Percentiles rank a stretch among this genome's conserved stretches.
Conservation (phyloP, 2,888 invertebrate genomes). For the Octonoba sinensis region DNA sequence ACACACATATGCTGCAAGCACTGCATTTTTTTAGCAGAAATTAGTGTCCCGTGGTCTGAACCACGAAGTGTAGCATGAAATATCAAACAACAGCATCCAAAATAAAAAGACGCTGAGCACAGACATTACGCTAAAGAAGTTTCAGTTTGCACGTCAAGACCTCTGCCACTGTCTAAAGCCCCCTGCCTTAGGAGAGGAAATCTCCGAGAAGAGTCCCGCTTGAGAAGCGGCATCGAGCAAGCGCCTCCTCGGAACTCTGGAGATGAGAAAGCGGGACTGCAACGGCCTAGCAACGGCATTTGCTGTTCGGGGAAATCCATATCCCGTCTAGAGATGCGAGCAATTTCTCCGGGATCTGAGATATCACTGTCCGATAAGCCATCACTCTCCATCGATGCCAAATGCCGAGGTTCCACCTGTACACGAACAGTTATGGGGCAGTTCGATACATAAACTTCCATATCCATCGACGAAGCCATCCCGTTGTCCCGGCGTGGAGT, state of each 20-base stretch:
- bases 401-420: constrained; percentile 61
- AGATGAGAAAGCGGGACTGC: constrained; percentile 61
- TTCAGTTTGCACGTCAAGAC: constrained; percentile 34
- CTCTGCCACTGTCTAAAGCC: constrained; percentile 49
- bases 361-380: constrained; percentile 65
- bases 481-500: constrained; percentile 58
- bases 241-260: constrained; percentile 34
- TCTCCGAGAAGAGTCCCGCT: constrained; percentile 57
- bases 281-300: constrained; percentile 58
- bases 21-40: constrained; percentile 27
- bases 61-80: constrained; percentile 30
- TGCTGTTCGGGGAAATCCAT: constrained; percentile 52
- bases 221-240: constrained; percentile 41
- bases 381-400: constrained; percentile 67
- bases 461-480: constrained; percentile 63
- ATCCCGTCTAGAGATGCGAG: constrained; percentile 42
- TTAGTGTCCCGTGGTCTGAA: constrained; percentile 28
- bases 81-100: constrained; percentile 46
- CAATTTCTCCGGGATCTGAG: constrained; percentile 48
- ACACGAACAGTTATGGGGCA: constrained; percentile 64
- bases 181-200: constrained; percentile 62
- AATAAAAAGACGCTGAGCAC: constrained; percentile 25
- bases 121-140: constrained; percentile 35
- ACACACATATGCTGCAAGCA: constrained; percentile 30
- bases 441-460: constrained; percentile 64